Base-by-base conservation (phyloP, 2,113 vertebrate species). In the Argyrosomus japonicus region DNA sequence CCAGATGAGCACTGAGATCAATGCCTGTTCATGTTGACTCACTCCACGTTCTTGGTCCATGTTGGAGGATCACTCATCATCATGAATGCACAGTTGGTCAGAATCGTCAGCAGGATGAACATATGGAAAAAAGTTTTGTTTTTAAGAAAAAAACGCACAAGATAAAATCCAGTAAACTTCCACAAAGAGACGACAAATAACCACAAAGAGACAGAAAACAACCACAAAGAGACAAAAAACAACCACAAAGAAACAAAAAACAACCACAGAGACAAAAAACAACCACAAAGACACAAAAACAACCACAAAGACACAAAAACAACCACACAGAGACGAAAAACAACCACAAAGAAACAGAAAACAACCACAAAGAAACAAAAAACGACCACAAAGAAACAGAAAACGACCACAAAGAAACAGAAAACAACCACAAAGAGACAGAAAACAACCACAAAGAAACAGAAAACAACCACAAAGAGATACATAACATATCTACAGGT, bases 41-140 rank as follows among this genome's bases (percentile, higher is more conserved):
- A 99, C 97, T 97, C 97, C 88, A 96, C 95, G 92, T 94, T 96
- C 91, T 94, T 96, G 83, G 94, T 95, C 97, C 96, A 97, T 0
- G 95, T 93, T 45, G 96, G 95, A 79, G 94, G 96, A 48, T 96
- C 94, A 79, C 92, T 95, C 91, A 96, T 90, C 48, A 95, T 96
- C 97, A 98, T 98, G 82, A 98, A 97, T 13, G 95, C 94, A 90
- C 97, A 98, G 95, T 98, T 98, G 90, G 95, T 96, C 92, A 99
- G 92, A 91, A 99, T 96, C 51, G 97, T 99, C 90, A 95, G 92
- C 95, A 99, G 95, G 86, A 99, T 96, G 81, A 98, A 95, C 87
- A 97, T 95, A 91, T 94, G 96, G 95, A 99, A 98, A 87, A 97
- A 94, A 79, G 97, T 99, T 64, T 25, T 2, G 2, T 19, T 72